Conservation (phyloP, 2,888 invertebrate species). For the Metallyticus violacea region DNA sequence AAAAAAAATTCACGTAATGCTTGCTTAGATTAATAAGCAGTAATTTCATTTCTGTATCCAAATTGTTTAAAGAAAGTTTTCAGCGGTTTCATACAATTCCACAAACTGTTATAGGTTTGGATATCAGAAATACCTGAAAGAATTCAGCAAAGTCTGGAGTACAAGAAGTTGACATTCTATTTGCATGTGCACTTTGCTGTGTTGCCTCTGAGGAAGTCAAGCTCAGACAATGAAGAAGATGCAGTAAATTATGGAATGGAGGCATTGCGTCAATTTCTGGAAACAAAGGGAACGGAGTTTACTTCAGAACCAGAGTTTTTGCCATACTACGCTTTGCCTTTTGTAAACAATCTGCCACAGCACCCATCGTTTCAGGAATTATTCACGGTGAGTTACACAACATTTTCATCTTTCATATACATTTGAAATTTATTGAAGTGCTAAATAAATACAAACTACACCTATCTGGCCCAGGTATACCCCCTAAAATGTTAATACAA, state of each 20-base stretch:
- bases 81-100: neutral
- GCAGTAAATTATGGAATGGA: conserved; percentile 39
- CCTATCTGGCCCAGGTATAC: no score
- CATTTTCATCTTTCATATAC: no score
- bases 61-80: neutral
- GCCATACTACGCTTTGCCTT: conserved; percentile 56
- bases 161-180: conserved; percentile 44
- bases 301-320: conserved; percentile 53
- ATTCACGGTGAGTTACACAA: conserved; percentile 43
- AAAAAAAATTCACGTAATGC: no score
- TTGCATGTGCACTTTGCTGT: conserved; percentile 44
- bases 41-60: no score
- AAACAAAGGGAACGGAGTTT: conserved; percentile 48
- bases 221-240: neutral
- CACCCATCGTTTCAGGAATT: conserved; percentile 54
- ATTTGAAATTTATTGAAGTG: no score
- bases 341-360: conserved; percentile 51
- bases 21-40: no score
- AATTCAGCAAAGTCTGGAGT: conserved; percentile 39
- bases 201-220: conserved; percentile 34
- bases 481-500: no score
- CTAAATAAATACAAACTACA: no score
- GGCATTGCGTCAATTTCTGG: conserved; percentile 45
- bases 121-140: conserved; percentile 37
- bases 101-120: conserved; percentile 41